Base-by-base conservation (phyloP, 2,113 vertebrate species). In the Sphyrna mokarran region DNA sequence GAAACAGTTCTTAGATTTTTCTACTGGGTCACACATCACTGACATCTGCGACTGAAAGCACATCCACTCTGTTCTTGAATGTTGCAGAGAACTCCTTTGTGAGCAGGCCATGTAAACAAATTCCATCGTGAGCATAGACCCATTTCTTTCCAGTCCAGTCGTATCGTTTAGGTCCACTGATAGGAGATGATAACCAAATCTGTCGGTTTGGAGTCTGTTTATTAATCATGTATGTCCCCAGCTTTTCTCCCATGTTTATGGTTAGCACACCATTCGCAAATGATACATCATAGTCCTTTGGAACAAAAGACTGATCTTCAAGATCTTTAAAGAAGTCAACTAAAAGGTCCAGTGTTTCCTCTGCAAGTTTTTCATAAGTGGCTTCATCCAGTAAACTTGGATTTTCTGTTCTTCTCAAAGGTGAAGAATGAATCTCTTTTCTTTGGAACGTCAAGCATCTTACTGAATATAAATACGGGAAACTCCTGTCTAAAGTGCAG, bases 181-280 rank as follows among this genome's bases (percentile, higher is more conserved):
- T 98, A 37, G 99, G 99, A 68, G 99, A 99, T 0, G 99, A 99
- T 1, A 99, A 97, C 99, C 99, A 99, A 97, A 99, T 99, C 96
- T 99, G 99, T 96, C 96, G 97, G 97, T 99, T 99, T 87, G 99
- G 99, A 13, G 98, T 98, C 97, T 99, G 99, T 96, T 99, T 99
- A 97, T 99, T 99, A 97, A 99, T 99, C 95, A 99, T 99, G 0
- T 99, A 99, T 0, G 98, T 99, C 87, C 99, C 99, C 54, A 98
- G 97, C 95, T 97, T 97, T 40, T 97, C 97, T 5, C 98, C 98
- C 76, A 99, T 96, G 96, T 99, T 99, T 96, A 99, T 85, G 20
- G 99, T 99, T 96, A 99, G 95, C 37, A 99, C 99, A 0, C 99
- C 99, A 95, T 97, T 98, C 97, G 98, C 98, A 97, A 98, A 98